phyloP scores from a whole-genome alignment of 1,140 invertebrate genomes.

The Trialeurodes vaporariorum region DNA sequence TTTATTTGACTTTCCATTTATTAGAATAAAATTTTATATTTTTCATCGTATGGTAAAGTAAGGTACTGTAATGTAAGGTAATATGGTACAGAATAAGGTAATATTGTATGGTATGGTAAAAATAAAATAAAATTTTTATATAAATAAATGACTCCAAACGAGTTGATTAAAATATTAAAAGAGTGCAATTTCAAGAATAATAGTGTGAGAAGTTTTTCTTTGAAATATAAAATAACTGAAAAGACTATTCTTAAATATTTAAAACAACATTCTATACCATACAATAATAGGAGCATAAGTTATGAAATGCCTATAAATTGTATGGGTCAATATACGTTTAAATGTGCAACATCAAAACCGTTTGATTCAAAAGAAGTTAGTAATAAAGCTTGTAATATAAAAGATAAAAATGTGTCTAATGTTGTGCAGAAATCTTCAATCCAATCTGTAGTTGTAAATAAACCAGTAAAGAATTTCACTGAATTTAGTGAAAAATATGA shows the following conservation, averaged over 20 bases:
- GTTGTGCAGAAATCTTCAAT: constrained; percentile 8
- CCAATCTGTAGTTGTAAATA: constrained; percentile 3
- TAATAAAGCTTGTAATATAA: constrained; percentile 14
- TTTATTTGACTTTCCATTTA: constrained; percentile 9
- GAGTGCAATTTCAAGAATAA: constrained; percentile 12
- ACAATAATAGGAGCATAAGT: constrained; percentile 14
- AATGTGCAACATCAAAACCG: background rate
- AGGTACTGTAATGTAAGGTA: background rate
- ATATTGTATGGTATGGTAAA: constrained; percentile 8
- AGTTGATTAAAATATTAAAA: constrained; percentile 12
- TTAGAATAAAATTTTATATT: constrained; percentile 7
- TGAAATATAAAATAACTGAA: constrained; percentile 14
- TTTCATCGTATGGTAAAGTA: constrained; percentile 3
- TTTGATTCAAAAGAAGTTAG: constrained; percentile 8
- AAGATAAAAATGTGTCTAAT: constrained; percentile 9
- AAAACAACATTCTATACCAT: constrained; percentile 13
- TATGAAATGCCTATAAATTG: constrained; percentile 13
- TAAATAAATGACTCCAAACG: constrained; percentile 11
- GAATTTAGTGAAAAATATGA: too few species aligned
- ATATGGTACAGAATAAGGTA: background rate
- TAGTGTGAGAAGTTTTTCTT: constrained; percentile 17
- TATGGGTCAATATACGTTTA: constrained; percentile 14
- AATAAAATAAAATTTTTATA: constrained; percentile 6
- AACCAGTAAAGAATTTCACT: too few species aligned
- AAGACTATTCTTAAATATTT: constrained; percentile 15